Base-by-base conservation (phyloP, 2,888 invertebrate species). In the Pterostichus madidus region DNA sequence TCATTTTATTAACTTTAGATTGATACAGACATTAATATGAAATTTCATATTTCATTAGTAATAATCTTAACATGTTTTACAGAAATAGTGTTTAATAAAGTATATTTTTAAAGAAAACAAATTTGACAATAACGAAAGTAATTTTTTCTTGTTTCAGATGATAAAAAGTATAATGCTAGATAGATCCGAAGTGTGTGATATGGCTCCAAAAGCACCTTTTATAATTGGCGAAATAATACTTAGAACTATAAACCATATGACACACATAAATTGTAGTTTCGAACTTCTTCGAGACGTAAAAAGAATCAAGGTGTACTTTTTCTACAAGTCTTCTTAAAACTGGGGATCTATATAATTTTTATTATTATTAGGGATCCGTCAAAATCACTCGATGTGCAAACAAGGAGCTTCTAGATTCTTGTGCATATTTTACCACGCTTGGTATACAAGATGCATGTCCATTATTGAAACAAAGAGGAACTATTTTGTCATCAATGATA, bases 351-450 rank as follows among this genome's bases (percentile, higher is more conserved):
- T 39, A 39, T 7, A 39, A 39, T 39, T 6, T 39, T 39, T 39
- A 0, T 1, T 39, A 39, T 39, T n/a, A n/a, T 7, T 8, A 64
- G 64, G 11, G 5, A 1, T 1, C n/a, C 0, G 11, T n/a, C 8
- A 64, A 32, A 13, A 13, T 64, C 5, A 11, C 4, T 2, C 24
- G 64, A 32, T 64, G 64, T 35, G n/a, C 32, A 1, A 64, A 64
- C n/a, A 64, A 64, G n/a, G 64, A 64, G 1, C 15, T 7, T 4
- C n/a, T 64, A 8, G 64, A 64, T 35, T 64, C 64, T 0, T 64
- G 64, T 32, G n/a, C 8, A 13, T 64, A n/a, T n/a, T 64, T 64
- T n/a, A 64, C 32, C 13, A 15, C 64, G 6, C 7, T 64, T 1
- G 5, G 11, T 2, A 13, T 64, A 4, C 11, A 64, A 13, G n/a